Conservation (phyloP, 2,888 invertebrate genomes). For the Oeneis ivallda region DNA sequence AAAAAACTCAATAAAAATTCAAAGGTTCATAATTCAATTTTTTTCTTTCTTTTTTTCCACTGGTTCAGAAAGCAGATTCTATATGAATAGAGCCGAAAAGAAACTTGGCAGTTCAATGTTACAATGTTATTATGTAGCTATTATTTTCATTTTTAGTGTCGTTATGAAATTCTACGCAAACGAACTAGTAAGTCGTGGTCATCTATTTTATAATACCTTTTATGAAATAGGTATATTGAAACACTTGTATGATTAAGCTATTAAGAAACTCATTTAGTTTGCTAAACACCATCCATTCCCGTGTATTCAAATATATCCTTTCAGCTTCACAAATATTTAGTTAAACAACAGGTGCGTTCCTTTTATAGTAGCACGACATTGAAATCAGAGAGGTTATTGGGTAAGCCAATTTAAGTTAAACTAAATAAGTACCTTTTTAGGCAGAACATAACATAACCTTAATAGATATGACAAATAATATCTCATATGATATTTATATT, state of each 20-base stretch:
- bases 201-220: too few relatives aligned
- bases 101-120: too few relatives aligned
- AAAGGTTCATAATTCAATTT: too few relatives aligned
- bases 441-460: slow-evolving; percentile 43
- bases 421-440: slow-evolving; percentile 43
- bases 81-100: too few relatives aligned
- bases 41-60: too few relatives aligned
- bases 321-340: slow-evolving; percentile 50
- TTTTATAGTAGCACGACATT: slow-evolving; percentile 60
- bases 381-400: slow-evolving; percentile 46
- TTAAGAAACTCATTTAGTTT: slow-evolving; percentile 19
- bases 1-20: too few relatives aligned
- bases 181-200: too few relatives aligned
- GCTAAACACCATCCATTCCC: slow-evolving; percentile 16
- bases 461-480: slow-evolving; percentile 21
- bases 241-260: slow-evolving; percentile 10
- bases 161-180: too few relatives aligned
- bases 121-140: too few relatives aligned
- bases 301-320: slow-evolving; percentile 23
- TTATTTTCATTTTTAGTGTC: too few relatives aligned
- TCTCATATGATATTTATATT: slow-evolving; percentile 31
- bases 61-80: too few relatives aligned
- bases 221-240: not conserved
- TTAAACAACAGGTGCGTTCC: slow-evolving; percentile 46
- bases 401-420: slow-evolving; percentile 45